Percentiles rank a stretch among this genome's conserved stretches.
Conservation (phyloP, 2,113 vertebrate species). For the Heliornis fulica region DNA sequence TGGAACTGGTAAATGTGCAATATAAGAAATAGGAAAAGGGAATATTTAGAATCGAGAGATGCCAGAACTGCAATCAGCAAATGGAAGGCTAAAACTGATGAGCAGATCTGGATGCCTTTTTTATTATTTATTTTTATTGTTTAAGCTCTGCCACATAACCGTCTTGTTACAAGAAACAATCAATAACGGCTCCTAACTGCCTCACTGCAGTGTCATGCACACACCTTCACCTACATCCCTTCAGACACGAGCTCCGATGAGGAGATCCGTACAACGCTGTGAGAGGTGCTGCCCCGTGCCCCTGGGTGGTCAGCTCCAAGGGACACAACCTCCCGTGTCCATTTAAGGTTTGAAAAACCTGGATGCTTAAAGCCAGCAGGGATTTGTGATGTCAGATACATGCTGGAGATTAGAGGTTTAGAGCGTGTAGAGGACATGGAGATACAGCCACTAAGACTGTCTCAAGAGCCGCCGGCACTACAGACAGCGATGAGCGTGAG, state of each 20-base stretch:
- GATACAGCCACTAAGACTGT: not conserved
- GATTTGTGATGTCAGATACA: not conserved
- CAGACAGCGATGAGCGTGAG: no score
- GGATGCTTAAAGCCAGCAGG: not conserved
- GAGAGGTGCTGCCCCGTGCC: not conserved
- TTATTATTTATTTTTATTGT: conserved; percentile 53
- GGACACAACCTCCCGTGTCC: not conserved
- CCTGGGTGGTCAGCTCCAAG: not conserved
- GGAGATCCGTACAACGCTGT: fast-evolving
- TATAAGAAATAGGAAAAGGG: conserved; percentile 14
- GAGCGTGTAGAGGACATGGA: fast-evolving
- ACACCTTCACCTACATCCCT: not conserved
- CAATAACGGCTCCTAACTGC: not conserved
- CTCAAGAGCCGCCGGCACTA: not conserved
- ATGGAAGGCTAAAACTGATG: conserved; percentile 55
- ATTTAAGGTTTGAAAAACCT: not conserved
- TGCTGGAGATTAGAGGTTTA: not conserved
- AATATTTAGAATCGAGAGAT: conserved; percentile 31
- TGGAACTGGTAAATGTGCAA: not conserved
- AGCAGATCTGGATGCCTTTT: conserved; percentile 26
- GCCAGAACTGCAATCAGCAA: conserved; percentile 61
- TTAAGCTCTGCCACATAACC: conserved; percentile 11
- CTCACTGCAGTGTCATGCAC: not conserved
- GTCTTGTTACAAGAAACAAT: not conserved
- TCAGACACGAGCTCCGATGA: fast-evolving